Percentiles rank a stretch among this genome's conserved stretches.
These are phyloP conservation scores for Cephalopachus bancanus DNA, from an alignment of 2,797 vertebrate genomes.

Conservation along the genomic window DNA sequence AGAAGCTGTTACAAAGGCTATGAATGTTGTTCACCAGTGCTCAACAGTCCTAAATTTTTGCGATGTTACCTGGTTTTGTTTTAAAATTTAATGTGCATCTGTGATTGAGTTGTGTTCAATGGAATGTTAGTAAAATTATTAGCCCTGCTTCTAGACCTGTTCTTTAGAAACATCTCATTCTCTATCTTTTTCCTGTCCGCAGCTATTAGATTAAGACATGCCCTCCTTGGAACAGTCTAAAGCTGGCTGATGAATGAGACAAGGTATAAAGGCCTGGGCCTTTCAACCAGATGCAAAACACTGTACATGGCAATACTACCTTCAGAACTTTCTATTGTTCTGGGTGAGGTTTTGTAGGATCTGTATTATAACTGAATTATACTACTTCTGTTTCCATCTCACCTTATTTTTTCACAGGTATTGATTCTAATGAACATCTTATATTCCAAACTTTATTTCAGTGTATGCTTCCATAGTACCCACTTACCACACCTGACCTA, in stretches of 20 bases:
- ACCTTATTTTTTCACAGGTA: background rate
- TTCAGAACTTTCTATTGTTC: background rate
- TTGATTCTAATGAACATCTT: background rate
- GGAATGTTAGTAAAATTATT: background rate
- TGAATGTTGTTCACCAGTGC: background rate
- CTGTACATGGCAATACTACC: background rate
- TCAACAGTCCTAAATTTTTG: background rate
- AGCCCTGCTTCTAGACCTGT: background rate
- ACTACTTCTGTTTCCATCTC: background rate
- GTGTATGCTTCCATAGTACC: background rate
- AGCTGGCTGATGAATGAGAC: background rate
- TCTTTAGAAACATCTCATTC: background rate
- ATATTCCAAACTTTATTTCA: background rate
- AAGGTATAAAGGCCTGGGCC: background rate
- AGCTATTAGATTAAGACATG: background rate
- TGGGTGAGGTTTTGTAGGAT: background rate
- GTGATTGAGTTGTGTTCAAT: background rate
- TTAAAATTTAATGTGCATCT: background rate
- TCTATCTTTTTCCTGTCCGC: background rate
- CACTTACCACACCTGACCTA: background rate
- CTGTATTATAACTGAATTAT: background rate
- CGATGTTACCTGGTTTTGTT: background rate
- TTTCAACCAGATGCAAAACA: background rate
- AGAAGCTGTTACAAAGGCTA: background rate
- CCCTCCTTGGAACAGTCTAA: background rate